Percentiles rank a stretch among this genome's conserved stretches.
Evolutionary conservation across 2,113 vertebrate species (phyloP).

Genomic region (Brachyhypopomus occidentalis): DNA sequence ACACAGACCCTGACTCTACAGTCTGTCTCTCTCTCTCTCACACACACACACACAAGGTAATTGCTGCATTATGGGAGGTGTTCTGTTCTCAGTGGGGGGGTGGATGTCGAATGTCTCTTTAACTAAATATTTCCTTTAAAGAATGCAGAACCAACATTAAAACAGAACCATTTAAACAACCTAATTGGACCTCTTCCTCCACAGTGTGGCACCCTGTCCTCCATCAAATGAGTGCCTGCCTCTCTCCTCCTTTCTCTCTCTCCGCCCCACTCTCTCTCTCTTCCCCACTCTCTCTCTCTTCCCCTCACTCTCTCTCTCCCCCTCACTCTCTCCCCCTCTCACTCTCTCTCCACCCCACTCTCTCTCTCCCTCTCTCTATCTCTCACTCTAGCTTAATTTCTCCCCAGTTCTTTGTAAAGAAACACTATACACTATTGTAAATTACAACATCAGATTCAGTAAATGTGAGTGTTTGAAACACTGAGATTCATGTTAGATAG

Average conservation of each 20-base stretch:
- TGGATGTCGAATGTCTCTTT: not conserved
- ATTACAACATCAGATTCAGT: too few relatives aligned
- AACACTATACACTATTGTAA: too few relatives aligned
- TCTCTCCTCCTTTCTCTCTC: not conserved
- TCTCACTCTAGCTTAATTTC: too few relatives aligned
- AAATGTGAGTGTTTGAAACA: too few relatives aligned
- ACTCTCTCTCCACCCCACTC: not conserved
- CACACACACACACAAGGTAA: constrained; percentile 32
- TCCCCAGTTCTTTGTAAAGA: too few relatives aligned
- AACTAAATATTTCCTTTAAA: constrained; percentile 54
- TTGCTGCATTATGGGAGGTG: constrained; percentile 18
- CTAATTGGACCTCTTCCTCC: constrained; percentile 48
- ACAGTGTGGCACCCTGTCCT: constrained; percentile 21
- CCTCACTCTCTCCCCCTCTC: not conserved
- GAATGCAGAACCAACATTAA: constrained; percentile 30
- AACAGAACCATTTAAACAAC: constrained; percentile 47
- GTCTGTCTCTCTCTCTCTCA: constrained; percentile 14
- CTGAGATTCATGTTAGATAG: too few relatives aligned
- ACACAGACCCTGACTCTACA: constrained; percentile 17
- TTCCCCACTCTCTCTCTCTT: not conserved
- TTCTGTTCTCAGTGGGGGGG: not conserved
- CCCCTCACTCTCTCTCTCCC: not conserved
- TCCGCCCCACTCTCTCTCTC: too few relatives aligned
- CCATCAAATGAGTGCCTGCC: constrained; percentile 21
- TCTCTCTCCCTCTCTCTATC: too few relatives aligned